Base-by-base conservation (phyloP, 2,797 vertebrate species). In the Crenichthys baileyi region DNA sequence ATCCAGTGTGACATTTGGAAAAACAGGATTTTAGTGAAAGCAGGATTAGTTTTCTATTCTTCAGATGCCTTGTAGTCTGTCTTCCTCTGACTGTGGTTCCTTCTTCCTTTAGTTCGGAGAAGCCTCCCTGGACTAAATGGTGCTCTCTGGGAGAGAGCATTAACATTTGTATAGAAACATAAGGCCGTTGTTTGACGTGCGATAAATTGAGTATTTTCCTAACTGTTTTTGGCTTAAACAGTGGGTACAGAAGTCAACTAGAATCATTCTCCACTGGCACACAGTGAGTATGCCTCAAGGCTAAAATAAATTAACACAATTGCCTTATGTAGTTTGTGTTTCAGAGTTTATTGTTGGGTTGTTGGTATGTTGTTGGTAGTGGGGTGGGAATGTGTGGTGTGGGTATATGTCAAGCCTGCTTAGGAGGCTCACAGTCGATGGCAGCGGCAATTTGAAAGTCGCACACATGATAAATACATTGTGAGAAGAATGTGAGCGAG, bases 161-260 rank as follows among this genome's bases (percentile, higher is more conserved):
- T 95, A 94, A 94, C 92, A 95, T 95, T 95, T 95, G 93, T 95
- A 94, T 94, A 61, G 91, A 87, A 92, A 90, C 92, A 89, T 72
- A 75, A 88, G 89, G 76, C 87, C 5, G 80, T 88, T 93, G 88
- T 91, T 91, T 88, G 89, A 89, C 77, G 44, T 77, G 79, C 83
- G 88, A 94, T 94, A 91, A 95, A 94, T 93, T 85, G 85, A 85
- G 70, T 89, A 79, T 94, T 92, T 94, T 89, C 80, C 81, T 87
- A 89, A 91, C 83, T 72, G 77, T 82, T 90, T 89, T 55, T 76
- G 79, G 90, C 91, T 85, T 77, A 83, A 93, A 92, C 92, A 93
- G 90, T 88, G 79, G 82, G 80, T 83, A 84, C 39, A 13, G 41
- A 85, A 82, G 58, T 85, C 31, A 7, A 84, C 80, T 22, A 31